A percentile compares a stretch with the other conserved stretches of the same genome.
Evolutionary conservation across 92 coral and sea anemone species (phyloP).

Genomic region (Metridium senile): DNA sequence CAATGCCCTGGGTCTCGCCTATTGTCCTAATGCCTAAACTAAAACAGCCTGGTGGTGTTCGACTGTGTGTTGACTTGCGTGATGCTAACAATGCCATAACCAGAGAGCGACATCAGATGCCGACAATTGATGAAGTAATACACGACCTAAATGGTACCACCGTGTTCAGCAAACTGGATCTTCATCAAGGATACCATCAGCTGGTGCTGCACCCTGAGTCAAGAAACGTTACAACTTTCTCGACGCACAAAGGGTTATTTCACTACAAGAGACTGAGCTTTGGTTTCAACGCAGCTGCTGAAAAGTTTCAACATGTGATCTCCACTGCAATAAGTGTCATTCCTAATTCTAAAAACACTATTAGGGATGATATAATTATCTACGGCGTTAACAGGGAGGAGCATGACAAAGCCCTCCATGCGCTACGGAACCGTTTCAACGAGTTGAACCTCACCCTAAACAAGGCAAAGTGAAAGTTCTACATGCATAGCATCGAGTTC

Average conservation of each 20-base stretch:
- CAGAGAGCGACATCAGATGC: conserved; percentile 59
- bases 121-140: conserved; percentile 52
- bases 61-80: conserved; percentile 44
- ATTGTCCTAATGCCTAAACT: conserved; percentile 65
- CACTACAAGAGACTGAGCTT: conserved; percentile 58
- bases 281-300: conserved; percentile 46
- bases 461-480: conserved; percentile 38
- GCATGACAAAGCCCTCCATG: conserved; percentile 51
- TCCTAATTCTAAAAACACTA: conserved; percentile 37
- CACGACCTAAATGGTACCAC: conserved; percentile 62
- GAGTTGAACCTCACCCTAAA: conserved; percentile 45
- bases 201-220: conserved; percentile 54
- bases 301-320: conserved; percentile 53
- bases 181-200: conserved; percentile 53
- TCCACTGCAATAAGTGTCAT: conserved; percentile 36
- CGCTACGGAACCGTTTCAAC: conserved; percentile 26
- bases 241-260: conserved; percentile 53
- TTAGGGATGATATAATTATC: conserved; percentile 59
- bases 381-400: conserved; percentile 48
- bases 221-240: conserved; percentile 50
- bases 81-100: conserved; percentile 52
- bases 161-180: conserved; percentile 54
- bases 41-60: conserved; percentile 52
- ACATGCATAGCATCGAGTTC: conserved; percentile 33
- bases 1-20: conserved; percentile 65